Conservation (phyloP, 2,113 vertebrate genomes). For the Cepphus grylle region DNA sequence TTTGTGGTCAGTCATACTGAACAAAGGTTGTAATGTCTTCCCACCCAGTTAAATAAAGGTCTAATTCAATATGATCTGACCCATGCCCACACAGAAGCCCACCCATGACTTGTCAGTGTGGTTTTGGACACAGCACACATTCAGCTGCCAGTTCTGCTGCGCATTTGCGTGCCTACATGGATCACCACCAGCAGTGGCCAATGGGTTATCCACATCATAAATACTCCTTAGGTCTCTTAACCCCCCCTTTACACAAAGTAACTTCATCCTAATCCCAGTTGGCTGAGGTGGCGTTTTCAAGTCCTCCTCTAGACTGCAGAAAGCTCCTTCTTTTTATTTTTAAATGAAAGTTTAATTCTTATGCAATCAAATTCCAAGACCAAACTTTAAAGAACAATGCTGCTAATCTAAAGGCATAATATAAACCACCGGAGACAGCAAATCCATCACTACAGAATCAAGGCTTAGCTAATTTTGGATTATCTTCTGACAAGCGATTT, state of each 20-base stretch:
- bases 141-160: not conserved
- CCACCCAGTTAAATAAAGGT: not conserved
- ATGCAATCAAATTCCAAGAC: not conserved
- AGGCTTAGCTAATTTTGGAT: not conserved
- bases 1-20: not conserved
- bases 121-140: accelerated
- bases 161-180: accelerated
- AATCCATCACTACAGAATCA: not conserved
- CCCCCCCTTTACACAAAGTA: not conserved
- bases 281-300: not conserved
- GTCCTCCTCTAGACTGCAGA: not conserved
- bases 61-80: not conserved
- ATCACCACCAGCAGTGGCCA: not conserved
- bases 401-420: slow-evolving; percentile 20
- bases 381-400: not conserved
- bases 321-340: not conserved
- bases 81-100: not conserved
- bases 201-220: not conserved
- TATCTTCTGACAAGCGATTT: slow-evolving; percentile 33
- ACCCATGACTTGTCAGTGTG: not conserved
- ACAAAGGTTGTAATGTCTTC: not conserved
- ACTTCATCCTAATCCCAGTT: not conserved
- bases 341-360: not conserved
- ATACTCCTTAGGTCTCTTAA: not conserved
- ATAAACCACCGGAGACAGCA: not conserved